A percentile compares a stretch with the other conserved stretches of the same genome.
Conservation (phyloP, 1,140 invertebrate species). For the Conus ventricosus region DNA sequence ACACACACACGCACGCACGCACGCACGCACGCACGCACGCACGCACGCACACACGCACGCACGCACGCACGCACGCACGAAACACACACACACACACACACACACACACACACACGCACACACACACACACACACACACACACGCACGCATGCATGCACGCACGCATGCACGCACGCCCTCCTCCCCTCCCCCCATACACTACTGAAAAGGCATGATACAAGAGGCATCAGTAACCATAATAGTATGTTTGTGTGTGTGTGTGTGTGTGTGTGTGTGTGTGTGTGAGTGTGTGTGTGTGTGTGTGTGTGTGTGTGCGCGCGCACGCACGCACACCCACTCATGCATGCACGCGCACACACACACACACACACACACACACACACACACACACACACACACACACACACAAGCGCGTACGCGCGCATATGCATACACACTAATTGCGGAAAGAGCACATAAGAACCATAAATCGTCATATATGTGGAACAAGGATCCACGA, state of each 20-base stretch:
- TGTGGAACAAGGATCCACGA: too few relatives aligned
- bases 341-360: neutral
- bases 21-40: slow-evolving; percentile 3
- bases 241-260: too few relatives aligned
- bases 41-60: neutral
- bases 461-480: too few relatives aligned
- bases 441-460: too few relatives aligned
- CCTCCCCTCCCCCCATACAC: too few relatives aligned
- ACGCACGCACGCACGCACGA: neutral
- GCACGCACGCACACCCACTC: too few relatives aligned
- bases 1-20: slow-evolving; percentile 16
- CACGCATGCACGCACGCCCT: neutral
- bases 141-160: neutral
- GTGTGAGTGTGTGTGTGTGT: too few relatives aligned
- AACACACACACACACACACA: neutral
- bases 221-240: too few relatives aligned
- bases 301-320: too few relatives aligned
- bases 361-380: slow-evolving; percentile 13
- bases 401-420: neutral
- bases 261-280: too few relatives aligned
- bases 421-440: neutral
- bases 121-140: neutral
- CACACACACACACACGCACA: slow-evolving; percentile 6
- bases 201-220: too few relatives aligned
- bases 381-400: slow-evolving; percentile 13